Conservation (phyloP, 2,797 vertebrate species). For the Acanthurus lineatus region DNA sequence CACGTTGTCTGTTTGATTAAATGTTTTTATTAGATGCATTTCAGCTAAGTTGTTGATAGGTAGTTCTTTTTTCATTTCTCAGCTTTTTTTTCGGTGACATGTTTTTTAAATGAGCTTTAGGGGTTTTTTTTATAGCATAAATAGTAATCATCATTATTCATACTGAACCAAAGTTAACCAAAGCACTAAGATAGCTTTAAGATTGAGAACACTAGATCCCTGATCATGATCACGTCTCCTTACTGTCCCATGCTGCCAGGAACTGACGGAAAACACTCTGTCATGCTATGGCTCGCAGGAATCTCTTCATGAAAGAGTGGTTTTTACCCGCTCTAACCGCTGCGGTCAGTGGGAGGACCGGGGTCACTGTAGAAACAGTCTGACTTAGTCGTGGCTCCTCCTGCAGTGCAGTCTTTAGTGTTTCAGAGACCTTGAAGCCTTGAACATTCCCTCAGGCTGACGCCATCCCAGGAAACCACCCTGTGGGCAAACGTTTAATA, state of each 20-base stretch:
- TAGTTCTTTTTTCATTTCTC: background rate
- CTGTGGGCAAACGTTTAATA: constrained; percentile 66
- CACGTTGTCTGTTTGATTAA: constrained; percentile 15
- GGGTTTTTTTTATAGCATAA: background rate
- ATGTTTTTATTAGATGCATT: background rate
- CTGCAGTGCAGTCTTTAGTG: constrained; percentile 32
- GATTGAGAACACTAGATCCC: constrained; percentile 28
- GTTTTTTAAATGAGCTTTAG: background rate
- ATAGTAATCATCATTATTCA: background rate
- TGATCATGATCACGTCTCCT: constrained; percentile 47
- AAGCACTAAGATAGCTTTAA: constrained; percentile 3
- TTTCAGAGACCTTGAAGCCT: constrained; percentile 45
- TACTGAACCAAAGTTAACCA: background rate
- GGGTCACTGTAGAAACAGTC: constrained; percentile 64
- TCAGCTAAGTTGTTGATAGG: background rate
- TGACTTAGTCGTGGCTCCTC: constrained; percentile 55
- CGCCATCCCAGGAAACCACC: constrained; percentile 78
- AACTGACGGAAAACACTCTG: constrained; percentile 66
- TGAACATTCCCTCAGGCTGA: constrained; percentile 80
- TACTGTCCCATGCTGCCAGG: constrained; percentile 32
- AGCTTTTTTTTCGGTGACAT: background rate
- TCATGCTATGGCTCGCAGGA: constrained; percentile 65
- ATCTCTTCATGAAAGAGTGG: constrained; percentile 67
- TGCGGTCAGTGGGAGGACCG: constrained; percentile 61
- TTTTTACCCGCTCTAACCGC: constrained; percentile 51